These are phyloP conservation scores for Leptogaster cylindrica DNA, from an alignment of 2,888 invertebrate species.

Conservation along the genomic window DNA sequence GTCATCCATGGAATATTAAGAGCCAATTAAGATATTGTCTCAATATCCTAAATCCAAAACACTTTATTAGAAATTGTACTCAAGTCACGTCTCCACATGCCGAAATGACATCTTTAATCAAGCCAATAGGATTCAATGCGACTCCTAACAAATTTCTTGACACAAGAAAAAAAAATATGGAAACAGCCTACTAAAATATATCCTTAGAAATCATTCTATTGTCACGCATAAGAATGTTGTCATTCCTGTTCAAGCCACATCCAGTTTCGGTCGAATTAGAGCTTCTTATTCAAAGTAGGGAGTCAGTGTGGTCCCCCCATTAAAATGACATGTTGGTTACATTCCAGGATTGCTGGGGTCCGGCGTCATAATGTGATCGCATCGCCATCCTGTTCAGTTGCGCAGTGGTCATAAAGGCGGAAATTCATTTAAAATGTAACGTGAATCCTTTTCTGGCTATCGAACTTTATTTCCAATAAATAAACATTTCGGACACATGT, in stretches of 20 bases:
- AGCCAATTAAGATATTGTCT: constrained; percentile 39
- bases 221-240: constrained; percentile 34
- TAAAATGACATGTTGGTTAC: not conserved
- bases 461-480: constrained; percentile 44
- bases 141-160: constrained; percentile 28
- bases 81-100: constrained; percentile 44
- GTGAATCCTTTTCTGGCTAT: constrained; percentile 37
- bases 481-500: constrained; percentile 46
- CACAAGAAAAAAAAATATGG: constrained; percentile 24
- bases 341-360: not conserved
- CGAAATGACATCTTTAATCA: constrained; percentile 46
- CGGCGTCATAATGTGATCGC: not conserved
- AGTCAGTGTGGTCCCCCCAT: not conserved
- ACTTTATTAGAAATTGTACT: constrained; percentile 5
- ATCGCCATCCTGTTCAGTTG: constrained; percentile 7
- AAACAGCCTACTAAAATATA: not conserved
- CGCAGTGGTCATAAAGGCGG: constrained; percentile 42
- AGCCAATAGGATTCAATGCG: constrained; percentile 42
- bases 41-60: constrained; percentile 17
- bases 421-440: constrained; percentile 46
- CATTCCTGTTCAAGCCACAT: constrained; percentile 22
- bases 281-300: constrained; percentile 45
- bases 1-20: constrained; percentile 34
- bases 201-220: constrained; percentile 32
- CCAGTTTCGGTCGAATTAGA: constrained; percentile 39